Percentiles rank a stretch among this genome's conserved stretches.
Conservation (phyloP, 2,888 invertebrate genomes). For the Pecten maximus region DNA sequence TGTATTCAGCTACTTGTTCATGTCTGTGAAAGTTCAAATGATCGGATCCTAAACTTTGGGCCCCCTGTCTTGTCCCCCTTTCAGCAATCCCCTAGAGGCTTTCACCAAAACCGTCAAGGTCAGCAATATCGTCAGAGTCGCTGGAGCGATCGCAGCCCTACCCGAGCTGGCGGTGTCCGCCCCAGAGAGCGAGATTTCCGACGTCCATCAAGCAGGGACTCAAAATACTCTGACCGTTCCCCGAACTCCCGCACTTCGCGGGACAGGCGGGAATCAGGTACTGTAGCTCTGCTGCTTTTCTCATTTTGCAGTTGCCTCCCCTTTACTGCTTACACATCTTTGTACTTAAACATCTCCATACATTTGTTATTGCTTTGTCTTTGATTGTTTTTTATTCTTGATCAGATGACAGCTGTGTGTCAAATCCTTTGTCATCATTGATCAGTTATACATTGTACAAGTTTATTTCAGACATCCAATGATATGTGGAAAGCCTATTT, state of each 20-base stretch:
- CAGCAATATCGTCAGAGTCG: not conserved
- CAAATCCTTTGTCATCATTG: not conserved
- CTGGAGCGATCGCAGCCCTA: not conserved
- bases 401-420: not conserved
- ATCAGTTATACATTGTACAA: not conserved
- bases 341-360: conserved; percentile 26
- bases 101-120: conserved; percentile 27
- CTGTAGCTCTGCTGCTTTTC: conserved; percentile 33
- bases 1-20: conserved; percentile 33
- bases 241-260: conserved; percentile 41
- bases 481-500: not conserved
- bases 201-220: conserved; percentile 44
- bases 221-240: conserved; percentile 43
- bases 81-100: conserved; percentile 11
- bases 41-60: conserved; percentile 35
- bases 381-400: conserved; percentile 7
- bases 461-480: not conserved
- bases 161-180: conserved; percentile 16
- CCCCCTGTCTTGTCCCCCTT: conserved; percentile 26
- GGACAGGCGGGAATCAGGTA: conserved; percentile 49
- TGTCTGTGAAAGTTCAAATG: conserved; percentile 36
- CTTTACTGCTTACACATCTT: conserved; percentile 35
- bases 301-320: conserved; percentile 35
- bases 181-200: conserved; percentile 30
- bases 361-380: conserved; percentile 28